Conservation (phyloP, 2,113 vertebrate genomes). For the Sisor rabdophorus region DNA sequence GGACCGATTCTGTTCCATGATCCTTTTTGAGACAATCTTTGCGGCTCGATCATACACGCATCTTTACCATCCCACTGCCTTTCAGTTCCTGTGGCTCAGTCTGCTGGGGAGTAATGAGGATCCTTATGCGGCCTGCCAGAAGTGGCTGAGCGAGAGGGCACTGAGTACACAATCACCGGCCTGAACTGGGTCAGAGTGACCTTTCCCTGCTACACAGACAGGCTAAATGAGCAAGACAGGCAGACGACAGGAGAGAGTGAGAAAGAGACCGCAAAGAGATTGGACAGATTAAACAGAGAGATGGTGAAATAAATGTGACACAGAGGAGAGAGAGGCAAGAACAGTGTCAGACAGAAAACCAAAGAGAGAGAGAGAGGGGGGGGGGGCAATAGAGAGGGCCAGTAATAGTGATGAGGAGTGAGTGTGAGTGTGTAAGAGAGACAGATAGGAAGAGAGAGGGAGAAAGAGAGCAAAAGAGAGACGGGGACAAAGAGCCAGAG, state of each 20-base stretch:
- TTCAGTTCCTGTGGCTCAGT: conserved; percentile 9
- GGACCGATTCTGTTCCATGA: not conserved
- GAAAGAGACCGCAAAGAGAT: not conserved
- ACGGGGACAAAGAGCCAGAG: not conserved
- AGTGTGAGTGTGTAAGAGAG: not conserved
- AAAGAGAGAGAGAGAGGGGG: too few species aligned
- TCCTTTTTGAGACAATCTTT: not conserved
- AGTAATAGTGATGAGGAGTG: too few species aligned
- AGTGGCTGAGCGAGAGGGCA: conserved; percentile 32
- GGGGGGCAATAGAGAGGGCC: too few species aligned
- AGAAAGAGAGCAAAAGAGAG: conserved; percentile 5
- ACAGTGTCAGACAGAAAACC: too few species aligned
- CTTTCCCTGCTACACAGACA: conserved; percentile 47
- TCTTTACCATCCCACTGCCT: not conserved
- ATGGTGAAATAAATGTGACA: conserved; percentile 25
- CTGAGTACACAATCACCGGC: conserved; percentile 30
- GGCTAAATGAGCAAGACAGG: conserved; percentile 24
- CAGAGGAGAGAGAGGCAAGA: conserved; percentile 6
- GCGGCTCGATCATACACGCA: not conserved
- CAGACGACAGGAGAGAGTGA: not conserved
- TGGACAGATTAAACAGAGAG: conserved; percentile 25
- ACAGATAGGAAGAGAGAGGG: not conserved
- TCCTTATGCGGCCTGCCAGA: conserved; percentile 28
- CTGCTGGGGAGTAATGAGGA: conserved; percentile 33
- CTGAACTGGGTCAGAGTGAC: conserved; percentile 51